Conservation (phyloP, 1,140 invertebrate genomes). For the Micrasema longulum region DNA sequence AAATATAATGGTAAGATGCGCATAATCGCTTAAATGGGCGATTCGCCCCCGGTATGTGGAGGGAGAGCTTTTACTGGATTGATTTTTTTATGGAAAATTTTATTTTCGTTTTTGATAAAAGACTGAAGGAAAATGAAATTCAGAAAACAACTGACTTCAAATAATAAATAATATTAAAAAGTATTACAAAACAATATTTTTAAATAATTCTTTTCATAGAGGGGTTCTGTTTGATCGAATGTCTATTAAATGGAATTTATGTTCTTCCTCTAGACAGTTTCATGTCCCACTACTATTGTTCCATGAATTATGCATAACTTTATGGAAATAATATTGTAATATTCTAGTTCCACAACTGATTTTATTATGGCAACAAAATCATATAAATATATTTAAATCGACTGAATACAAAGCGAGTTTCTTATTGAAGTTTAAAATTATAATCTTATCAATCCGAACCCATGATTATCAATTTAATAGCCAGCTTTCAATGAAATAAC, state of each 20-base stretch:
- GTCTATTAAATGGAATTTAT: slow-evolving; percentile 41
- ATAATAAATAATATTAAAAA: neutral
- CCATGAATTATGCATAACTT: slow-evolving; percentile 37
- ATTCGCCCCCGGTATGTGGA: no score
- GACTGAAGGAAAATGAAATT: no score
- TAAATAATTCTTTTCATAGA: neutral
- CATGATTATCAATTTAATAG: neutral
- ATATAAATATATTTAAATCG: slow-evolving; percentile 38
- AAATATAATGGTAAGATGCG: no score
- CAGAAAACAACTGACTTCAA: no score
- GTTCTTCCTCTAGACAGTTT: slow-evolving; percentile 11
- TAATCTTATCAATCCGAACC: neutral
- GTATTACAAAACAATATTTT: neutral
- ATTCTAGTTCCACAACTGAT: slow-evolving; percentile 33
- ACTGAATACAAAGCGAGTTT: slow-evolving; percentile 27
- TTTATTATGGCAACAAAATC: slow-evolving; percentile 36
- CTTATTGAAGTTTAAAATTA: slow-evolving; percentile 24
- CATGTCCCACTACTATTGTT: slow-evolving; percentile 28
- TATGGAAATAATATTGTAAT: slow-evolving; percentile 40
- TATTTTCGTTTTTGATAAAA: no score
- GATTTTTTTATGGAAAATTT: no score
- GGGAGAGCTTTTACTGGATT: no score
- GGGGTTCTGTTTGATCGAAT: slow-evolving; percentile 25
- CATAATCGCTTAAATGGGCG: no score
- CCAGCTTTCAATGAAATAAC: neutral